Evolutionary conservation across 2,797 vertebrate species (phyloP).

Genomic region (Phyllotis vaccarum): DNA sequence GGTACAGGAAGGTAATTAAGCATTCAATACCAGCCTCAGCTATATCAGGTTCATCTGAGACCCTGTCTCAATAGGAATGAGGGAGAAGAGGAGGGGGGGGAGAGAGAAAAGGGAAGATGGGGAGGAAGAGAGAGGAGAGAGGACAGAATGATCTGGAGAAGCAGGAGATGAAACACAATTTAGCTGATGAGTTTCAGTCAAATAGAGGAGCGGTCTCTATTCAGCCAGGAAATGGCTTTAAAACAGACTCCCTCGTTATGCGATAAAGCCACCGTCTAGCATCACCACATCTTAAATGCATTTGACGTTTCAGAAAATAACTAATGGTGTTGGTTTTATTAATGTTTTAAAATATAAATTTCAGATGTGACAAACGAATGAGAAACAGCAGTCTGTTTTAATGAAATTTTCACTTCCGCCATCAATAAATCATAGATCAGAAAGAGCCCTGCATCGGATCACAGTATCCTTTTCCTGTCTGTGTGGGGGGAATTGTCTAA

Average conservation of each 20-base stretch:
- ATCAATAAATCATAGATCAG: constrained; percentile 88
- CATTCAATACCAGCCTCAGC: background rate
- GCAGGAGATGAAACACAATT: background rate
- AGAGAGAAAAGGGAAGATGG: background rate
- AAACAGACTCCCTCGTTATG: constrained; percentile 75
- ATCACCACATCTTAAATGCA: constrained; percentile 81
- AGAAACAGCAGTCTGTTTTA: constrained; percentile 88
- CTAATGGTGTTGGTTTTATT: constrained; percentile 88
- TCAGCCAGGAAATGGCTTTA: background rate
- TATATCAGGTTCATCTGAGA: background rate
- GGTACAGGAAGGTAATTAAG: background rate
- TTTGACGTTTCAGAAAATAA: constrained; percentile 86
- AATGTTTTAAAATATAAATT: constrained; percentile 90
- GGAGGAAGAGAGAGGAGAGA: no score
- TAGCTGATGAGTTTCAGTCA: background rate
- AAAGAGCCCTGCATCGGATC: constrained; percentile 76
- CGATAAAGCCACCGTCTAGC: constrained; percentile 73
- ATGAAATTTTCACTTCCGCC: constrained; percentile 88
- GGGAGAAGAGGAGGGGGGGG: no score
- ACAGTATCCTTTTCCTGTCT: constrained; percentile 78
- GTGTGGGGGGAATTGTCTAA: constrained; percentile 70
- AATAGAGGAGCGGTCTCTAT: background rate
- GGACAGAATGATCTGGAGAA: background rate
- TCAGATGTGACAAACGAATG: constrained; percentile 89
- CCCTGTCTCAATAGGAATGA: background rate